These are phyloP conservation scores for Axinella damicornis DNA, from an alignment of 37 sponge, comb jelly and placozoan species.

Conservation along the genomic window DNA sequence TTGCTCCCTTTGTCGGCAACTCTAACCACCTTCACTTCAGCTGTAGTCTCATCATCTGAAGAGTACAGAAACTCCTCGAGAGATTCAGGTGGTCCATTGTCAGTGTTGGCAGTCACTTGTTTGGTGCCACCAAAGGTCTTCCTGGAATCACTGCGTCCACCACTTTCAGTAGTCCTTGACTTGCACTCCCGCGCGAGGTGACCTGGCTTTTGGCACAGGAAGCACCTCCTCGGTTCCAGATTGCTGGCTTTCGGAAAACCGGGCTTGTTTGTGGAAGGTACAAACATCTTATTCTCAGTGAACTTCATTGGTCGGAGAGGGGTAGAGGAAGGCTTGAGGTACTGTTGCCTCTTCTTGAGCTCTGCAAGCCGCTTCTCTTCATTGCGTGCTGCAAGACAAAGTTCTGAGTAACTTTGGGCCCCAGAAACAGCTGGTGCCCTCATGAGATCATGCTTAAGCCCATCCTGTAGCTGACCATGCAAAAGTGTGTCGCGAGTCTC, in stretches of 20 bases:
- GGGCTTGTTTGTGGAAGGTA: neutral
- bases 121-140: too few species aligned
- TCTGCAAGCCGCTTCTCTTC: constrained; percentile 41
- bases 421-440: constrained; percentile 59
- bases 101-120: too few species aligned
- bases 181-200: constrained; percentile 40
- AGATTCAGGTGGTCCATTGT: too few species aligned
- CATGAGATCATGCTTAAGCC: constrained; percentile 41
- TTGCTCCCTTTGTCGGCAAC: constrained; percentile 32
- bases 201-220: constrained; percentile 14
- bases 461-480: constrained; percentile 63
- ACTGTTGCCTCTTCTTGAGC: constrained; percentile 30
- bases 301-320: neutral
- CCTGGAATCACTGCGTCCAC: too few species aligned
- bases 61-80: too few species aligned
- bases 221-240: constrained; percentile 25
- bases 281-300: neutral
- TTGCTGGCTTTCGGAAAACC: neutral
- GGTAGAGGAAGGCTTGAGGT: neutral
- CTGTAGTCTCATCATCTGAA: neutral
- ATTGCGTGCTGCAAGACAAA: constrained; percentile 54
- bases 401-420: constrained; percentile 19
- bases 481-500: constrained; percentile 45
- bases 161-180: neutral
- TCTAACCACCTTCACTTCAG: too few species aligned